Evolutionary conservation across 2,113 vertebrate genomes (phyloP).

Genomic region (Myrmophylax atrothorax): DNA sequence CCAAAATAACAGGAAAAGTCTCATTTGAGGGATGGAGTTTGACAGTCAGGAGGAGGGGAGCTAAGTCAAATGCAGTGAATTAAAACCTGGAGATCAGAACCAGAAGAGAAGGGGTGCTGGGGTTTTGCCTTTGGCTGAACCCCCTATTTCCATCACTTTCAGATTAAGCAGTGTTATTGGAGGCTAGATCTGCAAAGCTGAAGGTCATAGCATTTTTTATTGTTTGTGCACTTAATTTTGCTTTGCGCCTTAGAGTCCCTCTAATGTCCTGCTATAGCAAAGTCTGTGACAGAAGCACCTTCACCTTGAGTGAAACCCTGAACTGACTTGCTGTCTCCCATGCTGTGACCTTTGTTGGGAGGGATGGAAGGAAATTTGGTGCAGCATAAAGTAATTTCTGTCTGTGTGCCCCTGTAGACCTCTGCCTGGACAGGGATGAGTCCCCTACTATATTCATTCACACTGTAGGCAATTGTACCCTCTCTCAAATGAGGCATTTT

Average conservation of each 20-base stretch:
- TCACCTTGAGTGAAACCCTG: neutral
- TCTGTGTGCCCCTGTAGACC: neutral
- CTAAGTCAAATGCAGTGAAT: neutral
- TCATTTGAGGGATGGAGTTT: neutral
- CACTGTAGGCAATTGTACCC: neutral
- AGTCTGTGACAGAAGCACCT: neutral
- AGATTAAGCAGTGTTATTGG: neutral
- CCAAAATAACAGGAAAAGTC: neutral
- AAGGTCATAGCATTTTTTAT: neutral
- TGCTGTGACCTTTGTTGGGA: neutral
- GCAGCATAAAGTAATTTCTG: neutral
- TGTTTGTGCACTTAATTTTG: neutral
- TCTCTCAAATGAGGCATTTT: neutral
- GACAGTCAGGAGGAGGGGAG: neutral
- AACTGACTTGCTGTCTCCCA: neutral
- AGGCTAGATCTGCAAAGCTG: neutral
- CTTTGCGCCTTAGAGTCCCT: neutral
- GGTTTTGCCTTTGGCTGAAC: neutral
- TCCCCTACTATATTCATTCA: neutral
- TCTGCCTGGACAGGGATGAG: neutral
- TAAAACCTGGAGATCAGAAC: neutral
- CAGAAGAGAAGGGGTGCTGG: neutral
- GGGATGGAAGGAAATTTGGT: neutral
- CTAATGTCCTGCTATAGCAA: neutral
- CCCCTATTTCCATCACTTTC: neutral